Evolutionary conservation across 2,113 vertebrate species (phyloP).

Genomic region (Camelus dromedarius): DNA sequence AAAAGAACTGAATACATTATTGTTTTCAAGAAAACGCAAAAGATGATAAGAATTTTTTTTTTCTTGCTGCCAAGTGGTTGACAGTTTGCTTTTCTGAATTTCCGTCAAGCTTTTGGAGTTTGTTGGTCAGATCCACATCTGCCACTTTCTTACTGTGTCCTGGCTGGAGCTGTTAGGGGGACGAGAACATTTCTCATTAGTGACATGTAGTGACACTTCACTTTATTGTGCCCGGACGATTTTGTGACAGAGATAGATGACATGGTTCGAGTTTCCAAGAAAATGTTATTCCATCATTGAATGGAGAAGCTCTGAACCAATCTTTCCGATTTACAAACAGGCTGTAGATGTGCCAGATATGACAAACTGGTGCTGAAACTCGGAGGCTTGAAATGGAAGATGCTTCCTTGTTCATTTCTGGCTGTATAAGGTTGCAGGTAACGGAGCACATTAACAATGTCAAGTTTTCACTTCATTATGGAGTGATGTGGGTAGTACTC

Average conservation of each 20-base stretch:
- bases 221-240: slow-evolving; percentile 83
- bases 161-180: slow-evolving; percentile 71
- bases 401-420: slow-evolving; percentile 45
- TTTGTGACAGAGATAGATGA: slow-evolving; percentile 87
- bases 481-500: background rate
- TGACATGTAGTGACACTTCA: slow-evolving; percentile 84
- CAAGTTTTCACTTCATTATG: slow-evolving; percentile 65
- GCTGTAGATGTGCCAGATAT: slow-evolving; percentile 72
- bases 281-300: slow-evolving; percentile 86
- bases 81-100: slow-evolving; percentile 44
- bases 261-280: slow-evolving; percentile 84
- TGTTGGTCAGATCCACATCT: slow-evolving; percentile 62
- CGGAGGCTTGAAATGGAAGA: slow-evolving; percentile 23
- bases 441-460: background rate
- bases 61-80: background rate
- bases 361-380: slow-evolving; percentile 70
- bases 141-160: slow-evolving; percentile 22
- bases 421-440: slow-evolving; percentile 17
- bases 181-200: slow-evolving; percentile 83
- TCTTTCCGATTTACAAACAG: slow-evolving; percentile 78
- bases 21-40: slow-evolving; percentile 62
- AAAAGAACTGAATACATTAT: background rate
- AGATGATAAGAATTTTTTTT: background rate
- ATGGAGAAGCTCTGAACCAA: slow-evolving; percentile 81
- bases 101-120: slow-evolving; percentile 25